Conservation (phyloP, 2,888 invertebrate species). For the Pandemis heparana region DNA sequence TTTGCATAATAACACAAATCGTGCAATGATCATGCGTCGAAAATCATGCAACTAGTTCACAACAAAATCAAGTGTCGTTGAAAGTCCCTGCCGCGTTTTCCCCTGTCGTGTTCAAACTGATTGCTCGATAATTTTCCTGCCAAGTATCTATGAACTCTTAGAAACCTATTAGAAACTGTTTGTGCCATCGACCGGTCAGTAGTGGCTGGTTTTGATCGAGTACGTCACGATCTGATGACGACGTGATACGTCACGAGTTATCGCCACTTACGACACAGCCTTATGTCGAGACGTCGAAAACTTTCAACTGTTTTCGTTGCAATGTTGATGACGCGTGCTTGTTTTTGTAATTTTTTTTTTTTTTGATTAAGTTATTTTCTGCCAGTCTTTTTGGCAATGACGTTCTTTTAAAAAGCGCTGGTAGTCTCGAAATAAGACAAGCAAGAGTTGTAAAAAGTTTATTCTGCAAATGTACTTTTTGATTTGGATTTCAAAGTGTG, state of each 20-base stretch:
- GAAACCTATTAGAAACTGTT: slow-evolving; percentile 30
- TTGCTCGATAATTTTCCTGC: slow-evolving; percentile 33
- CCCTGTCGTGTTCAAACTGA: slow-evolving; percentile 22
- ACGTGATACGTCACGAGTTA: slow-evolving; percentile 15
- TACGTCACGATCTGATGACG: slow-evolving; percentile 18
- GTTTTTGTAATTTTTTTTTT: too few relatives aligned
- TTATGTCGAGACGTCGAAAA: slow-evolving; percentile 12
- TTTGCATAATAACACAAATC: background rate
- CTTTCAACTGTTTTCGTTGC: background rate
- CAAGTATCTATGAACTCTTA: slow-evolving; percentile 12
- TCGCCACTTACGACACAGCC: slow-evolving; percentile 22
- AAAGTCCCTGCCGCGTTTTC: slow-evolving; percentile 34
- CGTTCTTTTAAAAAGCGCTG: too few relatives aligned
- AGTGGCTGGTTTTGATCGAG: slow-evolving; percentile 10
- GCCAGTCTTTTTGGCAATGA: too few relatives aligned
- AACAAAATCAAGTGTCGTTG: slow-evolving; percentile 22
- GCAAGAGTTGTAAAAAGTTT: too few relatives aligned
- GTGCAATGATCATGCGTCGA: slow-evolving; percentile 13
- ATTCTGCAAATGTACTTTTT: too few relatives aligned
- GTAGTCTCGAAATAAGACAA: too few relatives aligned
- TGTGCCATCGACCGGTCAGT: slow-evolving; percentile 16
- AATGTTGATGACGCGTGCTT: background rate
- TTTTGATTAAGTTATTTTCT: too few relatives aligned
- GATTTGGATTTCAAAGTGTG: too few relatives aligned
- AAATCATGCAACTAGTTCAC: slow-evolving; percentile 18